Conservation (phyloP, 2,888 invertebrate species). For the Nomada goodeniana region DNA sequence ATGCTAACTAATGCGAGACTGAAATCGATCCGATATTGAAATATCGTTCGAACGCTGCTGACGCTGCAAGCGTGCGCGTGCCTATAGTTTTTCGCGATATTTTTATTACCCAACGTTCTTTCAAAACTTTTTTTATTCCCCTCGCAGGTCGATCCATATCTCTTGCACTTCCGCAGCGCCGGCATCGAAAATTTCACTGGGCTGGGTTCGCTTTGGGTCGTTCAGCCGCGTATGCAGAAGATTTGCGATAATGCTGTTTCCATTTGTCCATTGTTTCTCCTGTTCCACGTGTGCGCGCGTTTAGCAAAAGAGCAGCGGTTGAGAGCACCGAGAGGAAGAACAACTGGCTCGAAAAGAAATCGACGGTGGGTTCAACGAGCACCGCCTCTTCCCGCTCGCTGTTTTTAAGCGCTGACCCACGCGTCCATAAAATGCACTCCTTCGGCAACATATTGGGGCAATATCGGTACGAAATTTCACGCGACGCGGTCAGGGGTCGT, state of each 20-base stretch:
- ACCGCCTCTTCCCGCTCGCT: slow-evolving; percentile 16
- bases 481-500: slow-evolving; percentile 42
- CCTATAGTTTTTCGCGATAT: not conserved
- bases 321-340: not conserved
- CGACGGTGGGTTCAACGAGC: slow-evolving; percentile 17
- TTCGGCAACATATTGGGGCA: slow-evolving; percentile 47
- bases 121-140: too few species aligned
- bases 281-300: not conserved
- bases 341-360: slow-evolving; percentile 11
- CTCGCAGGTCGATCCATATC: too few species aligned
- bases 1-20: slow-evolving; percentile 70
- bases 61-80: not conserved
- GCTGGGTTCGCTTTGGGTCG: not conserved
- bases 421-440: slow-evolving; percentile 51
- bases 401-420: slow-evolving; percentile 49
- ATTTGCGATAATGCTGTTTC: not conserved
- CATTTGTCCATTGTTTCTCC: not conserved
- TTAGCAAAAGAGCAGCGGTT: not conserved
- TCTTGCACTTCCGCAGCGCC: too few species aligned
- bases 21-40: slow-evolving; percentile 69
- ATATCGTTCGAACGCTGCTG: not conserved
- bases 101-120: too few species aligned
- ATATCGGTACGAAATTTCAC: slow-evolving; percentile 52
- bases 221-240: not conserved
- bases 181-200: not conserved